A percentile compares a stretch with the other conserved stretches of the same genome.
These are phyloP conservation scores for Lepidocyrtinus sp. DNA, from an alignment of 2,888 invertebrate genomes.

Conservation along the genomic window DNA sequence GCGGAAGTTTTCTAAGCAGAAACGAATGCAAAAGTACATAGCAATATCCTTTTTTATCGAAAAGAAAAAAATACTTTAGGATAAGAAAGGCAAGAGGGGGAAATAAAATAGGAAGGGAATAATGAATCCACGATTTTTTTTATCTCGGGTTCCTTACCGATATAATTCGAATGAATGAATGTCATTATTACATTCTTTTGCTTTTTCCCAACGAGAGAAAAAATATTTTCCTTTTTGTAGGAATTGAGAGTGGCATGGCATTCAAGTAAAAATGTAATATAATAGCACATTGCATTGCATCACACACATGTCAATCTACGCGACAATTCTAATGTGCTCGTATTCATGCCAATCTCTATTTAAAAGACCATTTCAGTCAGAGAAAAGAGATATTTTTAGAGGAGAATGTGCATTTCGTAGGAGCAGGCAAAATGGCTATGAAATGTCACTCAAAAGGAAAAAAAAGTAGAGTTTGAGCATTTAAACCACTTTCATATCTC, in stretches of 20 bases:
- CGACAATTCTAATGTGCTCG: constrained; percentile 20
- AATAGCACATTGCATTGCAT: constrained; percentile 38
- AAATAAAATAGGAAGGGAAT: constrained; percentile 50
- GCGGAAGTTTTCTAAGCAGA: constrained; percentile 8
- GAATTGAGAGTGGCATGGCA: not conserved
- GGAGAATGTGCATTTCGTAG: constrained; percentile 4
- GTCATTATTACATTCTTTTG: constrained; percentile 30
- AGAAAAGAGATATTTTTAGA: not conserved
- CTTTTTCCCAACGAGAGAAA: not conserved
- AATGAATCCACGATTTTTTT: constrained; percentile 48
- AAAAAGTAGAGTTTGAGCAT: not conserved
- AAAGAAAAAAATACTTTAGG: constrained; percentile 25
- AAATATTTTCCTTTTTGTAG: not conserved
- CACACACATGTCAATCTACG: constrained; percentile 51
- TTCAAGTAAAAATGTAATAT: not conserved
- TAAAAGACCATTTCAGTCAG: constrained; percentile 27
- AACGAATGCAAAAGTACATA: too few species aligned
- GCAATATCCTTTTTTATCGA: not conserved
- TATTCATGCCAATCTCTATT: constrained; percentile 11
- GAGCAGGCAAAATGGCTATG: not conserved
- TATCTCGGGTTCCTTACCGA: constrained; percentile 32
- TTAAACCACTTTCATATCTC: not conserved
- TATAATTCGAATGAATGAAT: constrained; percentile 26
- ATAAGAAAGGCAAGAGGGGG: constrained; percentile 40
- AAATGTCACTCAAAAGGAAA: not conserved